These are phyloP conservation scores for Telmatochromis sp. DNA, from an alignment of 2,113 vertebrate genomes.

Conservation along the genomic window DNA sequence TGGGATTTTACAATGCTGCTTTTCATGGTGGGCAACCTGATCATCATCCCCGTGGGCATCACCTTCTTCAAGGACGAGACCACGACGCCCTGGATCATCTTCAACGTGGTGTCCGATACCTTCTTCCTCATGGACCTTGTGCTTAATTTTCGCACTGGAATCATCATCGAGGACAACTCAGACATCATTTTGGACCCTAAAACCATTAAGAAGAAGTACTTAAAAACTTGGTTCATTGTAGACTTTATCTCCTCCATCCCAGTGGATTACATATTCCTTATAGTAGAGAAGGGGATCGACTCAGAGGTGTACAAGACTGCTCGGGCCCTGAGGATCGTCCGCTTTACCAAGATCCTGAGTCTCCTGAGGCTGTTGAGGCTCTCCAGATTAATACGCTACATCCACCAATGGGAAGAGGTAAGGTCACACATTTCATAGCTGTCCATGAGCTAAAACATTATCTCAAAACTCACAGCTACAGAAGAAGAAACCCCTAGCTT, in stretches of 20 bases:
- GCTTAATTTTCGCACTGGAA: conserved; percentile 96
- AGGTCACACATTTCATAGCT: conserved; percentile 5
- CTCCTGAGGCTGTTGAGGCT: conserved; percentile 85
- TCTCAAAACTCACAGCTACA: background rate
- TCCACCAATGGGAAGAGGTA: conserved; percentile 98
- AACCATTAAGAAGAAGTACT: conserved; percentile 92
- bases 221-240: conserved; percentile 97
- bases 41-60: conserved; percentile 98
- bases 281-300: conserved; percentile 96
- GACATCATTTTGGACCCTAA: conserved; percentile 96
- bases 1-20: conserved; percentile 99
- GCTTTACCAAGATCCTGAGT: conserved; percentile 95
- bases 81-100: conserved; percentile 94
- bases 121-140: conserved; percentile 98
- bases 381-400: conserved; percentile 91
- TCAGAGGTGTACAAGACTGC: conserved; percentile 97
- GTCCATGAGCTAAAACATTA: background rate
- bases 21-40: conserved; percentile 98
- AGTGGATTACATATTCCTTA: conserved; percentile 98
- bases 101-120: conserved; percentile 96
- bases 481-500: background rate
- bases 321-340: conserved; percentile 89
- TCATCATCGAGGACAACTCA: conserved; percentile 96
- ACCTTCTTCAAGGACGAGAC: conserved; percentile 99
- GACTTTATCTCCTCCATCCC: conserved; percentile 98